These are phyloP conservation scores for Phytoseiulus persimilis DNA, from an alignment of 2,888 invertebrate genomes.

Conservation along the genomic window DNA sequence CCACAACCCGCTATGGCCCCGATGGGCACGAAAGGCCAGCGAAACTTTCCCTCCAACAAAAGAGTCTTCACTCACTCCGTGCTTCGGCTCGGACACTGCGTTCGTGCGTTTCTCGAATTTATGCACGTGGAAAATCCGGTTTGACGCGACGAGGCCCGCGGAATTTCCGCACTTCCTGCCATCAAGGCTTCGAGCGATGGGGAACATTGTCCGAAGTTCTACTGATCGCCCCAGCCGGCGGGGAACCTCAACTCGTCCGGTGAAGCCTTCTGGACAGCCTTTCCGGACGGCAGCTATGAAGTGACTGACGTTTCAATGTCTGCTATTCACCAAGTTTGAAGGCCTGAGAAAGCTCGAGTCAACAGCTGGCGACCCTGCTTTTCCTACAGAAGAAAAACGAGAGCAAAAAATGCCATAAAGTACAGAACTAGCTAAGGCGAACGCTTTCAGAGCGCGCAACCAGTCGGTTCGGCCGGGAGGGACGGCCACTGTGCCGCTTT, in stretches of 20 bases:
- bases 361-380: background rate
- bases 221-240: background rate
- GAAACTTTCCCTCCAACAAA: too few species aligned
- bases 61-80: too few species aligned
- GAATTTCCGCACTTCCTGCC: background rate
- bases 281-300: background rate
- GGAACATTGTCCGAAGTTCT: background rate
- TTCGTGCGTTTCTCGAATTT: background rate
- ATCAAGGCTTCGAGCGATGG: background rate
- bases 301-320: background rate
- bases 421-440: background rate
- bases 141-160: background rate
- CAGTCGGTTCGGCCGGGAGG: too few species aligned
- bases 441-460: background rate
- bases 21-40: too few species aligned
- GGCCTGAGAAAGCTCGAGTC: background rate
- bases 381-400: background rate
- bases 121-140: background rate
- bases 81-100: background rate
- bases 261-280: background rate
- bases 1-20: too few species aligned
- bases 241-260: background rate
- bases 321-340: background rate
- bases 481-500: too few species aligned
- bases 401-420: background rate